phyloP scores from a whole-genome alignment of 2,888 invertebrate species.

The Strigamia maritima region DNA sequence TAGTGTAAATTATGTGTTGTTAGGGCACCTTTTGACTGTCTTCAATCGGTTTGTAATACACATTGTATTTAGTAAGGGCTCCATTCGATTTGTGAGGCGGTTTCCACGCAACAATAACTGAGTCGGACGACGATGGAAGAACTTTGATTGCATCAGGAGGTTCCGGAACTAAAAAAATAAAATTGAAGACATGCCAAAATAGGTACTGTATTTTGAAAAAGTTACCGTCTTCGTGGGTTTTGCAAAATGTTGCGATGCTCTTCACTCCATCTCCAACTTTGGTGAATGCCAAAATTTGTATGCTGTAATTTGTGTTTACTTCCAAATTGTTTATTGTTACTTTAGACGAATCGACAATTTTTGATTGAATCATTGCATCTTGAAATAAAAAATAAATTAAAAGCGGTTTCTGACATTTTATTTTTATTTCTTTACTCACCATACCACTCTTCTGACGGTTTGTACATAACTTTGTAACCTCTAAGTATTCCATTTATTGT shows the following conservation, averaged over 20 bases:
- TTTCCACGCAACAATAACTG: constrained; percentile 80
- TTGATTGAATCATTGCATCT: not conserved
- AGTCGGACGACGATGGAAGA: constrained; percentile 72
- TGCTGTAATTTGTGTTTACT: constrained; percentile 82
- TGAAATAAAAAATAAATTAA: not conserved
- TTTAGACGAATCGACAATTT: not conserved
- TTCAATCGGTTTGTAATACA: constrained; percentile 57
- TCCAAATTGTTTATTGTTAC: constrained; percentile 55
- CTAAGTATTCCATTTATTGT: not conserved
- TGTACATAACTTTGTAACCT: constrained; percentile 19
- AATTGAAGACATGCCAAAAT: not conserved
- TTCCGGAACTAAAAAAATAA: constrained; percentile 65
- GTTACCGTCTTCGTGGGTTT: constrained; percentile 77
- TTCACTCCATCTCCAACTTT: constrained; percentile 78
- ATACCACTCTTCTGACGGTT: constrained; percentile 25
- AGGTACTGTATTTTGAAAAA: not conserved
- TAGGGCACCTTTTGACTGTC: not conserved
- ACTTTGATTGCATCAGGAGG: constrained; percentile 81
- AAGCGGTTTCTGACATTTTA: not conserved
- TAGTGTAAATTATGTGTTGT: no score
- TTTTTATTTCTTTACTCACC: not conserved
- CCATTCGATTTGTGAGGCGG: constrained; percentile 77
- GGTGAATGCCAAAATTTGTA: constrained; percentile 78
- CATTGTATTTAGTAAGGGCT: constrained; percentile 73
- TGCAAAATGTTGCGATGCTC: constrained; percentile 71